Percentiles rank a stretch among this genome's conserved stretches.
phyloP scores from a whole-genome alignment of 1,140 invertebrate genomes.

The Bathynomus jamesi region DNA sequence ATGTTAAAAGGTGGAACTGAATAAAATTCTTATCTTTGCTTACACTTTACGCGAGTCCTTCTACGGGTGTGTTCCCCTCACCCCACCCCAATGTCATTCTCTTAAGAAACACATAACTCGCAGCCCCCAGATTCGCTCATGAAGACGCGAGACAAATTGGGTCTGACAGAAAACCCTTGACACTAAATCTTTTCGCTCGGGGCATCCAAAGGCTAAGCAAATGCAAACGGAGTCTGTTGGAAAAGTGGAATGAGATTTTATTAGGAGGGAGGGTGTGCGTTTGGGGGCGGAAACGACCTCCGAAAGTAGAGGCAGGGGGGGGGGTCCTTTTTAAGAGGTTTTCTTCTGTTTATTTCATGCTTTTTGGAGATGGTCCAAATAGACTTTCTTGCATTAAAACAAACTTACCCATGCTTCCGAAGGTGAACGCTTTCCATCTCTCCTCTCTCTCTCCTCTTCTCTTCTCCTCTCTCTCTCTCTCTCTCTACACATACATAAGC shows the following conservation, averaged over 20 bases:
- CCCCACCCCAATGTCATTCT: too few relatives aligned
- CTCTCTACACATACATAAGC: too few relatives aligned
- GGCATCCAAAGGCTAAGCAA: not conserved
- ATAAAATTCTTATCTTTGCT: too few relatives aligned
- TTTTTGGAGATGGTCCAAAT: not conserved
- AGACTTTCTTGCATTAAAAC: not conserved
- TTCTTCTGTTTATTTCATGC: not conserved
- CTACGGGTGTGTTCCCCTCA: too few relatives aligned
- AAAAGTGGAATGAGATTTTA: not conserved
- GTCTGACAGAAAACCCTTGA: not conserved
- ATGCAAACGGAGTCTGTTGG: not conserved
- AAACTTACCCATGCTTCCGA: too few relatives aligned
- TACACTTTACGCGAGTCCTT: too few relatives aligned
- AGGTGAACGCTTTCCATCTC: too few relatives aligned
- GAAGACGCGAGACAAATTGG: not conserved
- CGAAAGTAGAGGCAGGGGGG: not conserved
- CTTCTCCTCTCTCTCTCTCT: too few relatives aligned
- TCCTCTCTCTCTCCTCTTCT: too few relatives aligned
- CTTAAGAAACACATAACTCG: too few relatives aligned
- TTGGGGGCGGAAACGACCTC: not conserved
- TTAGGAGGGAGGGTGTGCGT: not conserved
- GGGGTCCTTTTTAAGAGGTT: not conserved
- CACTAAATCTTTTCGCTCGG: not conserved
- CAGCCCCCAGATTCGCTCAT: too few relatives aligned
- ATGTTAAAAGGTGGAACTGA: too few relatives aligned